These are phyloP conservation scores for Helicoverpa zea DNA, from an alignment of 1,140 invertebrate genomes.

Conservation along the genomic window DNA sequence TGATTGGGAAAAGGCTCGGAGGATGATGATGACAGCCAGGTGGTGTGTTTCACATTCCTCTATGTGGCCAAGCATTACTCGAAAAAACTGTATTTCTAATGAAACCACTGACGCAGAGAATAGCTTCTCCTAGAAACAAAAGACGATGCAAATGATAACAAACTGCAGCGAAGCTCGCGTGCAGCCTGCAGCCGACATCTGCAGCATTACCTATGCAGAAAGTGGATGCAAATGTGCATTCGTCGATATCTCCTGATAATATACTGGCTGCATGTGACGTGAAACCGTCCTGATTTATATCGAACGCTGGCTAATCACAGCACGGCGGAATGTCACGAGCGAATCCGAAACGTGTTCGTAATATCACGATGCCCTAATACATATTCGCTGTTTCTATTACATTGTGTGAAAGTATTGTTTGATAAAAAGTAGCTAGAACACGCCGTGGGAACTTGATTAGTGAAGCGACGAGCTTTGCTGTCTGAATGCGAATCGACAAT, in stretches of 20 bases:
- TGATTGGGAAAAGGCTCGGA: no score
- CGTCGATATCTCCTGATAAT: slow-evolving; percentile 17
- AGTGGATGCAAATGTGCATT: slow-evolving; percentile 31
- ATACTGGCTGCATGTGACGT: neutral
- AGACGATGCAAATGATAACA: neutral
- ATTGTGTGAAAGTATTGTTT: slow-evolving; percentile 47
- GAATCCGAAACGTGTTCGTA: slow-evolving; percentile 43
- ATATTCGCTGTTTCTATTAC: slow-evolving; percentile 40
- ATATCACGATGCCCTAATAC: slow-evolving; percentile 25
- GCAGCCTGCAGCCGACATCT: neutral
- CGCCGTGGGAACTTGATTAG: slow-evolving; percentile 40
- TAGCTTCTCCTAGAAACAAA: slow-evolving; percentile 3
- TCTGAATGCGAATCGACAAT: slow-evolving; percentile 31
- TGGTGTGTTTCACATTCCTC: neutral
- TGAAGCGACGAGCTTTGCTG: slow-evolving; percentile 21
- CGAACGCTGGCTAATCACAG: slow-evolving; percentile 21
- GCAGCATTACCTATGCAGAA: slow-evolving; percentile 36
- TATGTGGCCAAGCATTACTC: no score
- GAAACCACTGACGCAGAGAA: neutral
- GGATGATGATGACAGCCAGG: no score
- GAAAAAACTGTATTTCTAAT: neutral
- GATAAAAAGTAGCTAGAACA: slow-evolving; percentile 38
- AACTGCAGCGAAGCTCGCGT: slow-evolving; percentile 6
- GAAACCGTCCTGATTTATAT: slow-evolving; percentile 27
- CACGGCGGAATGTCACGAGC: slow-evolving; percentile 40